Percentiles rank a stretch among this genome's conserved stretches.
Evolutionary conservation across 2,888 invertebrate genomes (phyloP).

Genomic region (Leucophenga maculata): DNA sequence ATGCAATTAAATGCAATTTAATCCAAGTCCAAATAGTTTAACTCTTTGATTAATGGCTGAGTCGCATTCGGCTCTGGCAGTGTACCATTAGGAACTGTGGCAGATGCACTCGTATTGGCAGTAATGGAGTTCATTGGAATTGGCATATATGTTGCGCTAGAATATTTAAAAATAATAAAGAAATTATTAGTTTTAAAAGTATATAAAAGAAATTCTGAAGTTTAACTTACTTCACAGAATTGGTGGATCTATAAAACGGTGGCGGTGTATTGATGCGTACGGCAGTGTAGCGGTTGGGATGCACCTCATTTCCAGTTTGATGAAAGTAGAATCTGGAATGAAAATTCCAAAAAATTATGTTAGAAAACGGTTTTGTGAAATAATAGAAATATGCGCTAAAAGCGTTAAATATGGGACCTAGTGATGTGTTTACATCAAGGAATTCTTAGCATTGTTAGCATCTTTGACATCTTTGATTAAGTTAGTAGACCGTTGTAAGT

Average conservation of each 20-base stretch:
- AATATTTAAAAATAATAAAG: background rate
- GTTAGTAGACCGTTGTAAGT: too few species aligned
- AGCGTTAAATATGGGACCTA: too few species aligned
- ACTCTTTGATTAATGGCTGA: slow-evolving; percentile 48
- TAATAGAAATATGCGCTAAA: background rate
- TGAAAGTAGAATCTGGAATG: slow-evolving; percentile 82
- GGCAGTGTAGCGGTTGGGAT: slow-evolving; percentile 44
- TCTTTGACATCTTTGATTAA: too few species aligned
- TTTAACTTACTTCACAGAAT: slow-evolving; percentile 78
- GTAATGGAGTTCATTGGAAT: slow-evolving; percentile 8
- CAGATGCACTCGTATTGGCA: background rate
- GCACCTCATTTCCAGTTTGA: slow-evolving; percentile 58
- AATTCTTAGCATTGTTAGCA: too few species aligned
- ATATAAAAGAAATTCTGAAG: background rate
- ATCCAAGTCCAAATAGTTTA: slow-evolving; percentile 58
- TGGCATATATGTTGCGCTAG: slow-evolving; percentile 39
- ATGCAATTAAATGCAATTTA: slow-evolving; percentile 34
- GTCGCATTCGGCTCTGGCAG: slow-evolving; percentile 43
- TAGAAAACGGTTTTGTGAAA: background rate
- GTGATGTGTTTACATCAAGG: too few species aligned
- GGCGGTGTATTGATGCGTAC: slow-evolving; percentile 80
- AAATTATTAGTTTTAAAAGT: slow-evolving; percentile 1
- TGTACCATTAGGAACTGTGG: slow-evolving; percentile 13
- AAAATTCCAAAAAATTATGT: too few species aligned
- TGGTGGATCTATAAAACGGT: slow-evolving; percentile 91